Evolutionary conservation across 2,797 vertebrate genomes (phyloP).

Genomic region (Picus viridis): DNA sequence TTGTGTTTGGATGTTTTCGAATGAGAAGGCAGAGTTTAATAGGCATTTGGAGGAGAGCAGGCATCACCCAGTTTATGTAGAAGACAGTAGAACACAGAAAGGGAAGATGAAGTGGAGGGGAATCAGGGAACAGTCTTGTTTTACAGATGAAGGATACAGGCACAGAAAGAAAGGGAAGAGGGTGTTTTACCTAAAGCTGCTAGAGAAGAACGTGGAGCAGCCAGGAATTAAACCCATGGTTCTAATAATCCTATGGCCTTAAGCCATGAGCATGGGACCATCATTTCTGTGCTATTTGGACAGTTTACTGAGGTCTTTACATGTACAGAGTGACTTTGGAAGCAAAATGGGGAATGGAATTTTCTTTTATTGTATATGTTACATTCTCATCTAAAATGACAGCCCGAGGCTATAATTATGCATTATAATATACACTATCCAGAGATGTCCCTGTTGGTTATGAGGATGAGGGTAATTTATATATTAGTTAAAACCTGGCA

Average conservation of each 20-base stretch:
- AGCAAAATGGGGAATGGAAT: background rate
- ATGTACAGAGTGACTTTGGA: background rate
- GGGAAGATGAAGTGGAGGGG: background rate
- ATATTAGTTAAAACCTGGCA: constrained; percentile 60
- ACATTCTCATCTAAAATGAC: constrained; percentile 39
- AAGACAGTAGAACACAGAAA: background rate
- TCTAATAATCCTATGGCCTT: background rate
- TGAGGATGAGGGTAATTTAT: constrained; percentile 50
- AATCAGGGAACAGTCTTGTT: background rate
- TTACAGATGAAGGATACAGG: background rate
- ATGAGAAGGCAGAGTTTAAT: constrained; percentile 12
- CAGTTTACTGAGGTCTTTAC: background rate
- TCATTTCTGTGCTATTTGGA: background rate
- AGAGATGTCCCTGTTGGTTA: constrained; percentile 33
- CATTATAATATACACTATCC: background rate
- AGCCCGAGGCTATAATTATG: constrained; percentile 46
- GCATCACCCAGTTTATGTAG: background rate
- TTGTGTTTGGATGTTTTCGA: constrained; percentile 38
- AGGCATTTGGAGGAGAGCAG: constrained; percentile 19
- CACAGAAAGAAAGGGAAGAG: background rate
- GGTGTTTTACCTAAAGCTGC: background rate
- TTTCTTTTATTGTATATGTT: constrained; percentile 42
- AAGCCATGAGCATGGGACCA: fast-evolving
- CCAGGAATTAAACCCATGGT: background rate
- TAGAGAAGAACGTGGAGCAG: background rate